A percentile compares a stretch with the other conserved stretches of the same genome.
phyloP scores from a whole-genome alignment of 1,140 invertebrate species.

The Drosophila kikkawai region DNA sequence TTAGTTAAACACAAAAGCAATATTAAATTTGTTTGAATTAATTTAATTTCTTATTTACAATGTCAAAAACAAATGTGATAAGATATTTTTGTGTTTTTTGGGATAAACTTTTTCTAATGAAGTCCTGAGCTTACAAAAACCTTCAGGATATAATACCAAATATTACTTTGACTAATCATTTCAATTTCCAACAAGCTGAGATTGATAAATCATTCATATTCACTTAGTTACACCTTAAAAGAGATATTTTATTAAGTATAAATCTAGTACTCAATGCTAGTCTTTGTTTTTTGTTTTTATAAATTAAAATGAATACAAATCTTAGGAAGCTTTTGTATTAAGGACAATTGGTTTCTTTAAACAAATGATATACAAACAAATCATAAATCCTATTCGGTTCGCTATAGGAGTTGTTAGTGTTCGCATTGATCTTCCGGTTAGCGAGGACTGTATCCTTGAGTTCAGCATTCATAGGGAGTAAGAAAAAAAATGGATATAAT shows the following conservation, averaged over 20 bases:
- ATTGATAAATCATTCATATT: no score
- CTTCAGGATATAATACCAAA: no score
- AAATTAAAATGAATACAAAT: background rate
- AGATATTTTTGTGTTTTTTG: background rate
- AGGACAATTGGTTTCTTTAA: background rate
- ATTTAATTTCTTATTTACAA: no score
- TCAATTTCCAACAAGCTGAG: no score
- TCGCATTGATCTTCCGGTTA: background rate
- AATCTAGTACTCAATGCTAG: background rate
- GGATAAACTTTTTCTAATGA: background rate
- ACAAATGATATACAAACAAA: background rate
- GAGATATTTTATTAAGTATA: no score
- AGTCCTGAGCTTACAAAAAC: no score
- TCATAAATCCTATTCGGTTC: background rate
- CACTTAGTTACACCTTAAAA: no score
- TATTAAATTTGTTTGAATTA: no score
- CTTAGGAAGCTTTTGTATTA: background rate
- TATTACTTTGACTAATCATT: no score
- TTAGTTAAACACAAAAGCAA: no score
- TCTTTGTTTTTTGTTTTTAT: background rate
- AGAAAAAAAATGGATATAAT: background rate
- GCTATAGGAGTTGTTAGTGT: background rate
- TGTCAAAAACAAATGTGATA: no score
- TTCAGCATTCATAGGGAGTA: no score
- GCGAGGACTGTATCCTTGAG: background rate